Percentiles rank a stretch among this genome's conserved stretches.
Conservation (phyloP, 2,888 invertebrate species). For the Erebia epiphron region DNA sequence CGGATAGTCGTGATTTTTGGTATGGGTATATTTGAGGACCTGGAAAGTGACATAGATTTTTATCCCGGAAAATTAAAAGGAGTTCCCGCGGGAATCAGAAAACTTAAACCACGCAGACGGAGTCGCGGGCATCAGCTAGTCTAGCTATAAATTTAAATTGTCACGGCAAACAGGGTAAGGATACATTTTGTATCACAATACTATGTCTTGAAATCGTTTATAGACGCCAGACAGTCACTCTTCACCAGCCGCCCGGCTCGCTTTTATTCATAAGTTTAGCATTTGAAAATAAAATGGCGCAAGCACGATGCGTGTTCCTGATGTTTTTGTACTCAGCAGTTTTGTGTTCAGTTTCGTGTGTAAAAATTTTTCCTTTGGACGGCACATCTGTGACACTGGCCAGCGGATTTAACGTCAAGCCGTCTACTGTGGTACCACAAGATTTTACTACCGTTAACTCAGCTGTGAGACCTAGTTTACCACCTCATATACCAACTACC, state of each 20-base stretch:
- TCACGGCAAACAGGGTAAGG: slow-evolving; percentile 55
- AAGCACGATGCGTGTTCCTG: slow-evolving; percentile 34
- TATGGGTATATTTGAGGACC: too few species aligned
- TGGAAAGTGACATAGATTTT: too few species aligned
- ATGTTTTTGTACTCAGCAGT: slow-evolving; percentile 33
- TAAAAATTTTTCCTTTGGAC: slow-evolving; percentile 52
- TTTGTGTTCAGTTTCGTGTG: slow-evolving; percentile 28
- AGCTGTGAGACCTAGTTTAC: slow-evolving; percentile 4
- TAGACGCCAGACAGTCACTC: slow-evolving; percentile 49
- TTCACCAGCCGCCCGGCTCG: slow-evolving; percentile 40
- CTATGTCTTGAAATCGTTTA: slow-evolving; percentile 40
- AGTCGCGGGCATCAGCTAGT: too few species aligned
- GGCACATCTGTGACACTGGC: slow-evolving; percentile 24
- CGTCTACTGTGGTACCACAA: slow-evolving; percentile 24
- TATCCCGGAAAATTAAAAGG: too few species aligned
- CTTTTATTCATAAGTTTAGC: slow-evolving; percentile 41
- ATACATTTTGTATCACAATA: slow-evolving; percentile 43
- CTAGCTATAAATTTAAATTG: too few species aligned
- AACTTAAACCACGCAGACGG: too few species aligned
- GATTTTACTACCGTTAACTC: neutral
- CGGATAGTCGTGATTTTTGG: too few species aligned
- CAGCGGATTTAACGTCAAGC: slow-evolving; percentile 29
- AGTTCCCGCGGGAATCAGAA: too few species aligned
- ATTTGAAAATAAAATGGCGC: slow-evolving; percentile 35
- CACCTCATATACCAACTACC: neutral